Evolutionary conservation across 1,140 invertebrate species (phyloP).

Genomic region (Solenopsis invicta): DNA sequence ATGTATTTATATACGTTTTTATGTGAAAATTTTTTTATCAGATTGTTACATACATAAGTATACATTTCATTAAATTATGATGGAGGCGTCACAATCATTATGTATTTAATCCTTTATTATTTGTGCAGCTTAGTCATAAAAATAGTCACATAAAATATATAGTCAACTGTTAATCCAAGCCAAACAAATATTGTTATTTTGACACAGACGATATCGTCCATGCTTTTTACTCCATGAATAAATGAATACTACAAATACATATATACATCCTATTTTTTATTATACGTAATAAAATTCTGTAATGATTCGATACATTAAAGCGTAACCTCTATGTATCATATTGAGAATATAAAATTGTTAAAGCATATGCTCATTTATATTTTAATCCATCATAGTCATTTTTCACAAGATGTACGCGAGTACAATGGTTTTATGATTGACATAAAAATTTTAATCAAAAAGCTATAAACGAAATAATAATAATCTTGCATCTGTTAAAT

Average conservation of each 20-base stretch:
- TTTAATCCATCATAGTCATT: not conserved
- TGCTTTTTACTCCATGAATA: not conserved
- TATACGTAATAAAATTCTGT: not conserved
- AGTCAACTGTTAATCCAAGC: not conserved
- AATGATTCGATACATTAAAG: slow-evolving; percentile 3
- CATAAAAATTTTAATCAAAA: not conserved
- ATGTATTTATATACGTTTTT: too few species aligned
- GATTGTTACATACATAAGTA: not conserved
- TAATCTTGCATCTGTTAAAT: not conserved
- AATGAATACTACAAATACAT: slow-evolving; percentile 9
- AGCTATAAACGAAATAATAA: not conserved
- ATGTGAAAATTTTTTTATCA: too few species aligned
- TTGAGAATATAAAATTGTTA: slow-evolving; percentile 50
- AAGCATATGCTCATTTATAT: slow-evolving; percentile 1
- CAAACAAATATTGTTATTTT: slow-evolving; percentile 41
- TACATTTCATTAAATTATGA: not conserved
- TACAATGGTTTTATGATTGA: not conserved
- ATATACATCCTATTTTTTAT: slow-evolving; percentile 32
- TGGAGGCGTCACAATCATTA: not conserved
- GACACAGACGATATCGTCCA: slow-evolving; percentile 16
- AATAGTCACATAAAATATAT: slow-evolving; percentile 20
- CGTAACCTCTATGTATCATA: slow-evolving; percentile 17
- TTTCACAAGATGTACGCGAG: not conserved
- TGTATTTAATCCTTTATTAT: slow-evolving; percentile 35
- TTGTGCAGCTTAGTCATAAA: slow-evolving; percentile 37